Evolutionary conservation across 2,797 vertebrate species (phyloP), one percentile per base, ranked within the genome.

Genomic region (Aplochiton taeniatus): DNA sequence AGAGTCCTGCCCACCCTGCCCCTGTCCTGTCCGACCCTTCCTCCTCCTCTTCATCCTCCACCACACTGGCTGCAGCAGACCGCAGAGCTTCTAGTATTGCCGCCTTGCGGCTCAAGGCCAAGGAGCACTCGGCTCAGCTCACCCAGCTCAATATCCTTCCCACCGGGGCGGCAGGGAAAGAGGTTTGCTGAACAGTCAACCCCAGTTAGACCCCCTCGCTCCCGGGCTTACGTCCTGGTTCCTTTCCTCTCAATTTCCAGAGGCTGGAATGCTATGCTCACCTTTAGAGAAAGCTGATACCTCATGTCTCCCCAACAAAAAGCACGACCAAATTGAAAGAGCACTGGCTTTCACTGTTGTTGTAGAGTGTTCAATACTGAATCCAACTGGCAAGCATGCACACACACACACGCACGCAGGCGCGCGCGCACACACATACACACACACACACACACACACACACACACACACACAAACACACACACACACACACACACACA

Each of bases 141-240:
- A 98, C 96, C 79, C 97, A 98, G 91, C 96, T 98, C 76, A 98
- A 96, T 92, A 96, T 98, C 88, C 93, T 98, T 90, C 95, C 95
- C 20, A 76, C 94, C 16, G 94, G 90, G 83, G 93, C 91, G 81
- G 80, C 97, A 49, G 96, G 97, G 88, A 98, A 98, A 91, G 97
- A 98, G 94, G 97, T 98, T 91, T 98, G 97, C 94, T 98, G 94
- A 97, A 86, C 81, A 72, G 79, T 83, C 20, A 9, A 79, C 69
- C 68, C 68, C 70, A 78, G 74, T 75, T 53, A 63, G 66, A 51
- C 18, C 81, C 72, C 55, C 70, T 72, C 63, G 3, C 43, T 72
- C 71, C 81, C n/a, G 58, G 77, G 78, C 69, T 68, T 42, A 63
- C 3, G 65, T 76, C 85, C 82, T 66, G 80, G 77, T 82, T 83